Evolutionary conservation across 1,140 invertebrate genomes (phyloP).

Genomic region (Periplaneta americana): DNA sequence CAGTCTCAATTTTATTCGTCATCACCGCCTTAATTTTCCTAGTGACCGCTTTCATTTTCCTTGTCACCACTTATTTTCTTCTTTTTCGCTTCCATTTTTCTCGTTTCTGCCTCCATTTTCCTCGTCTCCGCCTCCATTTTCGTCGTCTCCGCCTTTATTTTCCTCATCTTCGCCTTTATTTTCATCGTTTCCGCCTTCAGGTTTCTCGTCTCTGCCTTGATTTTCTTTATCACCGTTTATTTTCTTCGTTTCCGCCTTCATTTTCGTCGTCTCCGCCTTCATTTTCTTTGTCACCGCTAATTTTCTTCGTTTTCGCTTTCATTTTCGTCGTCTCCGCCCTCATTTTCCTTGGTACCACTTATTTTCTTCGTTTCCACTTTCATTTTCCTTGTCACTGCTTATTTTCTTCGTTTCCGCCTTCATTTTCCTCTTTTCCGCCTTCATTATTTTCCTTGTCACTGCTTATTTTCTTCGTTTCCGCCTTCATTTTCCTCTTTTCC

Average conservation of each 20-base stretch:
- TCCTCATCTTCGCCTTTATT: neutral
- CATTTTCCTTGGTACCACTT: neutral
- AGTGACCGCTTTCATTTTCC: too few species aligned
- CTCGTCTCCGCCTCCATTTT: neutral
- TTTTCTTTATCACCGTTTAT: neutral
- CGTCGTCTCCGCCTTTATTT: neutral
- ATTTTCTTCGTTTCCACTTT: neutral
- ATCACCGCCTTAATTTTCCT: too few species aligned
- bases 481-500: neutral
- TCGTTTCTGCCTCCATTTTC: neutral
- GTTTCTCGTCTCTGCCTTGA: neutral
- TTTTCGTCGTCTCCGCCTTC: neutral
- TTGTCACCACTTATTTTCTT: too few species aligned
- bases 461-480: neutral
- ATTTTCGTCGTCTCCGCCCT: neutral
- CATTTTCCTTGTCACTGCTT: neutral
- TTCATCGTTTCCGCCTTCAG: neutral
- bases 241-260: neutral
- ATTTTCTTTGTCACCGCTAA: neutral
- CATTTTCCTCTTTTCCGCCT: neutral
- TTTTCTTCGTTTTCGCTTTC: neutral
- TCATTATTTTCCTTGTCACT: too few species aligned
- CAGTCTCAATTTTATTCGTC: too few species aligned
- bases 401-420: neutral
- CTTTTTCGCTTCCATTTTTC: too few species aligned